Conservation (phyloP, 2,113 vertebrate species). For the Leptosomus discolor region DNA sequence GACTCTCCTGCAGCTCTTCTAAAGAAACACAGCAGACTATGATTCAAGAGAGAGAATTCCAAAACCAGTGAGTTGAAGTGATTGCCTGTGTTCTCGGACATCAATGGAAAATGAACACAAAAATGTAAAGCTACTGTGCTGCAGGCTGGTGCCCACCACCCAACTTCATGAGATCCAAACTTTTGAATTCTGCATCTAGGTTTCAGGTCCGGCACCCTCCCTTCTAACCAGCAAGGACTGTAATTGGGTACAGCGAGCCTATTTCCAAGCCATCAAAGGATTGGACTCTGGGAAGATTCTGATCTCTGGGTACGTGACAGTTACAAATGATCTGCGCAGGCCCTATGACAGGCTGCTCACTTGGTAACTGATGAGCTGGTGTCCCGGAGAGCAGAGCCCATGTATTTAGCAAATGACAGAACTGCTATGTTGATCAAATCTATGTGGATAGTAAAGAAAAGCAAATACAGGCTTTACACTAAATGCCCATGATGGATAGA, state of each 20-base stretch:
- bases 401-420: slow-evolving; percentile 71
- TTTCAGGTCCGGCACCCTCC: background rate
- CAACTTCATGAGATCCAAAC: background rate
- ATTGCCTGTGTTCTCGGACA: background rate
- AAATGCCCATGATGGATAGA: slow-evolving; percentile 69
- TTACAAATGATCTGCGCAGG: slow-evolving; percentile 67
- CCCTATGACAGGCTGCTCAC: slow-evolving; percentile 66
- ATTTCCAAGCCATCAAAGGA: slow-evolving; percentile 16
- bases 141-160: background rate
- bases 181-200: background rate
- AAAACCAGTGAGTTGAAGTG: background rate
- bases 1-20: background rate
- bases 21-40: background rate
- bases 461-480: slow-evolving; percentile 65
- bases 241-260: background rate
- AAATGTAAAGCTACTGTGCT: background rate
- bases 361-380: slow-evolving; percentile 72
- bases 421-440: slow-evolving; percentile 65
- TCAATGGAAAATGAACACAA: background rate
- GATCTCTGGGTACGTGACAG: slow-evolving; percentile 68
- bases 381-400: slow-evolving; percentile 61
- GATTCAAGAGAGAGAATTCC: background rate
- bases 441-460: slow-evolving; percentile 64
- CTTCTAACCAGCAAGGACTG: background rate
- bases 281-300: slow-evolving; percentile 45